Conservation (phyloP, 2,888 invertebrate genomes). For the Autographa gamma region DNA sequence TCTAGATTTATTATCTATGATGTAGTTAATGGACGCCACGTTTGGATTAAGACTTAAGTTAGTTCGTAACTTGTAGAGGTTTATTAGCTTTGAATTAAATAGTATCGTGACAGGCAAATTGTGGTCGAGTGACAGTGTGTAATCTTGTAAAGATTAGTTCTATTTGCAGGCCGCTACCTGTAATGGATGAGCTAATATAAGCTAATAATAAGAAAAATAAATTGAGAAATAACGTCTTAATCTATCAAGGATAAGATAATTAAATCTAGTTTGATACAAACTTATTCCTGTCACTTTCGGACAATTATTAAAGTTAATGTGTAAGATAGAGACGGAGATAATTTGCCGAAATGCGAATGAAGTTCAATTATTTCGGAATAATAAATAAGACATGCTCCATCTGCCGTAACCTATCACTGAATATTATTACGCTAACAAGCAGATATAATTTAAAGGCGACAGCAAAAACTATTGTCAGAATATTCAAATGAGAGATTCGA, state of each 20-base stretch:
- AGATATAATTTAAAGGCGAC: conserved; percentile 32
- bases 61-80: not conserved
- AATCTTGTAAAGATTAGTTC: not conserved
- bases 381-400: conserved; percentile 8
- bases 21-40: conserved; percentile 17
- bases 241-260: not conserved
- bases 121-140: not conserved
- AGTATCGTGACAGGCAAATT: not conserved
- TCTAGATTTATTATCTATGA: conserved; percentile 35
- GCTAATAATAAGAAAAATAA: not conserved
- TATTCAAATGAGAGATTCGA: conserved; percentile 61
- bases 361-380: not conserved
- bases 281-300: not conserved
- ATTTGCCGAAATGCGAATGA: not conserved
- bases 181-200: not conserved
- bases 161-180: not conserved
- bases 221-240: conserved; percentile 6
- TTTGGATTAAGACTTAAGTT: conserved; percentile 1
- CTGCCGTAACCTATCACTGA: conserved; percentile 20
- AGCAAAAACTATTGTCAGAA: conserved; percentile 42
- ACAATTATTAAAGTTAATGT: not conserved
- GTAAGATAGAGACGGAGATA: not conserved
- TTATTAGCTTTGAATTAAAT: not conserved
- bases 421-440: conserved; percentile 35
- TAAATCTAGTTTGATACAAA: too few species aligned